Evolutionary conservation across 1,140 invertebrate genomes (phyloP).

Genomic region (Latrodectus geometricus): DNA sequence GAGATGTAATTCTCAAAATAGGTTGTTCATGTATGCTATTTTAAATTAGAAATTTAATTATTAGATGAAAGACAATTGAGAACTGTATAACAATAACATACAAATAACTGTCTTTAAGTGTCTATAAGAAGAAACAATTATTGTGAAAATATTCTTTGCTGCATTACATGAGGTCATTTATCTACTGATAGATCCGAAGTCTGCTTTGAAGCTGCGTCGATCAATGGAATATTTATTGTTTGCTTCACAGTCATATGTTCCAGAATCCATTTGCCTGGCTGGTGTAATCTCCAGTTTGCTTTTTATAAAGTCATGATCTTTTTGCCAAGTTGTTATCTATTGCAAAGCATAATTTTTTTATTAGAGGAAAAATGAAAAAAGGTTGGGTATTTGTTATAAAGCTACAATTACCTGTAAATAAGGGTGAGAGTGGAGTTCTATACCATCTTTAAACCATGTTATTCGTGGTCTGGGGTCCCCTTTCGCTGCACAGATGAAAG

Average conservation of each 20-base stretch:
- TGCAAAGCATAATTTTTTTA: neutral
- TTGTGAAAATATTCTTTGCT: neutral
- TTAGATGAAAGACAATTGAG: too few species aligned
- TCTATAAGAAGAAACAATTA: neutral
- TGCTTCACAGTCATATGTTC: conserved; percentile 75
- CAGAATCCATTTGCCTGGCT: conserved; percentile 80
- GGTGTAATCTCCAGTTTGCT: conserved; percentile 94
- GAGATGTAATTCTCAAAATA: too few species aligned
- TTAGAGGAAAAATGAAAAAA: neutral
- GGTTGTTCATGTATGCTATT: too few species aligned
- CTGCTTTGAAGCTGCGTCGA: conserved; percentile 87
- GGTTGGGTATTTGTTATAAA: neutral
- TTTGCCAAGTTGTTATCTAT: conserved; percentile 88
- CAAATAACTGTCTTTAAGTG: too few species aligned
- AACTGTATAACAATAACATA: too few species aligned
- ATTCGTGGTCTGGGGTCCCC: conserved; percentile 82
- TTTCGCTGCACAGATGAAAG: conserved; percentile 87
- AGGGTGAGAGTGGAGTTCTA: conserved; percentile 87
- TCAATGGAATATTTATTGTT: conserved; percentile 95
- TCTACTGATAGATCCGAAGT: conserved; percentile 74
- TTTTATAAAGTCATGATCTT: conserved; percentile 84
- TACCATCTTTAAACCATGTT: conserved; percentile 93
- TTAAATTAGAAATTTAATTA: too few species aligned
- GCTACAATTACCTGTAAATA: conserved; percentile 80
- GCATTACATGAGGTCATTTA: conserved; percentile 5